phyloP scores from a whole-genome alignment of 2,113 vertebrate species.

The Neogale vison region DNA sequence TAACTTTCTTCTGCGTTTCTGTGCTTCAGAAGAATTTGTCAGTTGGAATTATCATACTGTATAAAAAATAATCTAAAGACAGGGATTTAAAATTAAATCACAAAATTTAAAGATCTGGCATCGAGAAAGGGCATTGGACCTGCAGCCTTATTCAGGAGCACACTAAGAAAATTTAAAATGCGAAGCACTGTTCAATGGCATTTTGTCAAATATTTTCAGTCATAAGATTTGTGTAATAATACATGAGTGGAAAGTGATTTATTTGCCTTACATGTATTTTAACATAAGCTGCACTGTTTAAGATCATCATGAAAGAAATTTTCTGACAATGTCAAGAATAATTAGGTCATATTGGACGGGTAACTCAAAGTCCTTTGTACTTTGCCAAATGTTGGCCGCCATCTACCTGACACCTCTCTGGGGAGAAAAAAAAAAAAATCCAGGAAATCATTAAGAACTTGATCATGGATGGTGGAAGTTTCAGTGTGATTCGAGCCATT shows the following conservation, averaged over 20 bases:
- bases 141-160: neutral
- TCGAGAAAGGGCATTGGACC: neutral
- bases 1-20: neutral
- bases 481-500: neutral
- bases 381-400: neutral
- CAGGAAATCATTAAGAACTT: neutral
- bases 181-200: neutral
- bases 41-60: neutral
- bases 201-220: neutral
- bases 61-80: neutral
- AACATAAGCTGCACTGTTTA: neutral
- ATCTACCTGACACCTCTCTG: neutral
- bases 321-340: neutral
- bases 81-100: neutral
- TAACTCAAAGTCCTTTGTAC: neutral
- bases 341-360: neutral
- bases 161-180: neutral
- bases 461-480: neutral
- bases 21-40: neutral
- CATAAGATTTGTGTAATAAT: neutral
- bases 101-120: neutral
- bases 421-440: neutral
- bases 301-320: neutral
- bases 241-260: neutral
- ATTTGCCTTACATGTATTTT: neutral